Evolutionary conservation across 2,797 vertebrate species (phyloP).

Genomic region (Pseudomugil gertrudae): DNA sequence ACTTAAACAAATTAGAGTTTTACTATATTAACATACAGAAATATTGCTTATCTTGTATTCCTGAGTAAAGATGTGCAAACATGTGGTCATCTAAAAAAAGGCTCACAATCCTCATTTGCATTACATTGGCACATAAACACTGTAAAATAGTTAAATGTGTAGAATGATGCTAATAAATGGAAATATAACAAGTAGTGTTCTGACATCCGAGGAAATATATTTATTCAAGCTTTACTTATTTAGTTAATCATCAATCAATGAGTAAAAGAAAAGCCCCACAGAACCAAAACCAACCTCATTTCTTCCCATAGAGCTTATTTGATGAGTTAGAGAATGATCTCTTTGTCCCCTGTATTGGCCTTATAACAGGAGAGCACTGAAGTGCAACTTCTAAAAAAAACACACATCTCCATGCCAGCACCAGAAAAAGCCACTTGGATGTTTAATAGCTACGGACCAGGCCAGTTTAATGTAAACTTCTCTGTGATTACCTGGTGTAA

Average conservation of each 20-base stretch:
- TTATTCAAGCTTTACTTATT: conserved; percentile 1
- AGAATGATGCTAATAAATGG: not conserved
- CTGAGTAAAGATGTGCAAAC: too few species aligned
- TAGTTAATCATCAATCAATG: conserved; percentile 6
- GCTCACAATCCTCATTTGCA: not conserved
- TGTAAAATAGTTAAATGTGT: not conserved
- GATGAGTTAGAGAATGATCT: conserved; percentile 53
- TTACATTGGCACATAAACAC: not conserved
- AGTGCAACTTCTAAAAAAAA: conserved; percentile 54
- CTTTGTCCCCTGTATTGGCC: conserved; percentile 55
- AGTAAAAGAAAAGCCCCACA: not conserved
- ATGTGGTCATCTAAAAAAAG: not conserved
- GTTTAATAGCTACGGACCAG: conserved; percentile 69
- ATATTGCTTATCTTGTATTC: not conserved
- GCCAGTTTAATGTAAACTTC: conserved; percentile 72
- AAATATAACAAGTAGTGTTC: not conserved
- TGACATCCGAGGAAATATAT: not conserved
- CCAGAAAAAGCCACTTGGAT: conserved; percentile 67
- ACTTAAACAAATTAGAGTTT: not conserved
- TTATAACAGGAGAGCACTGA: conserved; percentile 36
- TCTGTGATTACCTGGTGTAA: conserved; percentile 81
- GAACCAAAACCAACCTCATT: not conserved
- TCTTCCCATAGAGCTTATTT: conserved; percentile 19
- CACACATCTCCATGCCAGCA: conserved; percentile 56
- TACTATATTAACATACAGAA: not conserved